These are phyloP conservation scores for Gadus chalcogrammus DNA, from an alignment of 2,113 vertebrate genomes.

Conservation along the genomic window DNA sequence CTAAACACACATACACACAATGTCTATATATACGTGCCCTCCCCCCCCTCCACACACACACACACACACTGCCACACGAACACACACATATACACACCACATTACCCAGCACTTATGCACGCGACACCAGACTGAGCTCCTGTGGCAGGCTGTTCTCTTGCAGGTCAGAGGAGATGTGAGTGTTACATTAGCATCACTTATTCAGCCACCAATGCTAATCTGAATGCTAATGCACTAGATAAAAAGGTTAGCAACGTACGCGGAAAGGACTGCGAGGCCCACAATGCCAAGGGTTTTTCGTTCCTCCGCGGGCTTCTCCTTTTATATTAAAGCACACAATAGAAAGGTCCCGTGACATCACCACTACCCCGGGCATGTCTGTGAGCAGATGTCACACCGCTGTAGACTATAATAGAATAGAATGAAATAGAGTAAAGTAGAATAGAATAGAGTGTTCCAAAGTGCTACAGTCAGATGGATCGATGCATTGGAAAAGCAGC, in stretches of 20 bases:
- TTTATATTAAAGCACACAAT: too few relatives aligned
- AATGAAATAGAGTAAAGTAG: neutral
- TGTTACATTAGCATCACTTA: conserved; percentile 44
- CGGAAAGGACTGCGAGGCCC: neutral
- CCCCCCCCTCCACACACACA: too few relatives aligned
- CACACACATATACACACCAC: too few relatives aligned
- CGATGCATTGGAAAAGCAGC: neutral
- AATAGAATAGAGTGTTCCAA: conserved; percentile 16
- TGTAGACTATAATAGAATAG: neutral
- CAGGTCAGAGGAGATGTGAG: conserved; percentile 56
- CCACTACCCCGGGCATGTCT: neutral
- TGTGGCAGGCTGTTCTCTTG: conserved; percentile 37
- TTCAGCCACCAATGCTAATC: conserved; percentile 20
- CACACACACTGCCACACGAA: too few relatives aligned
- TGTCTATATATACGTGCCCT: too few relatives aligned
- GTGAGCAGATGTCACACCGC: neutral
- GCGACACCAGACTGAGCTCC: neutral
- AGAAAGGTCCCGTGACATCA: neutral
- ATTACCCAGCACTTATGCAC: too few relatives aligned
- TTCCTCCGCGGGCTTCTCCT: too few relatives aligned
- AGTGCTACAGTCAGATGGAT: neutral
- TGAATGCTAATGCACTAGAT: neutral
- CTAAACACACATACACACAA: too few relatives aligned
- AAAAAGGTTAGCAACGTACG: conserved; percentile 6
- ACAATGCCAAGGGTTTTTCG: neutral